phyloP scores from a whole-genome alignment of 2,888 invertebrate genomes.

The Nomada ruficornis region DNA sequence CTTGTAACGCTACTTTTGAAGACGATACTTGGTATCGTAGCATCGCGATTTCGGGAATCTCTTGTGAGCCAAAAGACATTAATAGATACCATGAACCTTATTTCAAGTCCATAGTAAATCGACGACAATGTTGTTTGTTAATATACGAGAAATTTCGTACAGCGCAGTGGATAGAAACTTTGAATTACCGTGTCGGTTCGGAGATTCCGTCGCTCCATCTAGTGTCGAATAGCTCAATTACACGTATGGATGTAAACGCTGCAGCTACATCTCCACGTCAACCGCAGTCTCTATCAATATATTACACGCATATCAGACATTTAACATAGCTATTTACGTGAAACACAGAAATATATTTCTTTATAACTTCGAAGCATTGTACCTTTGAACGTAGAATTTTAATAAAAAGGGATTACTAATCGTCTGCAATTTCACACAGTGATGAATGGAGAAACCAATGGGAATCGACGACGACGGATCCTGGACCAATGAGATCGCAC shows the following conservation, averaged over 20 bases:
- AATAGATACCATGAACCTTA: not conserved
- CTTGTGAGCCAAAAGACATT: not conserved
- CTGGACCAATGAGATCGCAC: slow-evolving; percentile 45
- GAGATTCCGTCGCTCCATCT: slow-evolving; percentile 44
- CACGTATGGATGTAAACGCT: slow-evolving; percentile 2
- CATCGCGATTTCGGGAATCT: not conserved
- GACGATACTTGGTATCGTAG: not conserved
- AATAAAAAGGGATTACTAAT: slow-evolving; percentile 28
- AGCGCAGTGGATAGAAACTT: not conserved
- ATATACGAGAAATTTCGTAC: not conserved
- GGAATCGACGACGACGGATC: not conserved
- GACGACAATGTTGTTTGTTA: not conserved
- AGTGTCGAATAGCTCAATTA: slow-evolving; percentile 20
- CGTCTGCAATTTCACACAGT: not conserved
- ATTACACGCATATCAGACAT: not conserved
- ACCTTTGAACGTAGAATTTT: not conserved
- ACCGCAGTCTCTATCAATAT: not conserved
- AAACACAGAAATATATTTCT: not conserved
- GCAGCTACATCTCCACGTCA: slow-evolving; percentile 46
- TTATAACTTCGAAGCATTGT: not conserved
- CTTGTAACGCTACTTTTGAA: not conserved
- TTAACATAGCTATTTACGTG: not conserved
- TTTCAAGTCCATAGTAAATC: not conserved
- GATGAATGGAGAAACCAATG: slow-evolving; percentile 15
- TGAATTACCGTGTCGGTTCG: not conserved